Conservation (phyloP, 2,888 invertebrate species). For the Octodonta nipae region DNA sequence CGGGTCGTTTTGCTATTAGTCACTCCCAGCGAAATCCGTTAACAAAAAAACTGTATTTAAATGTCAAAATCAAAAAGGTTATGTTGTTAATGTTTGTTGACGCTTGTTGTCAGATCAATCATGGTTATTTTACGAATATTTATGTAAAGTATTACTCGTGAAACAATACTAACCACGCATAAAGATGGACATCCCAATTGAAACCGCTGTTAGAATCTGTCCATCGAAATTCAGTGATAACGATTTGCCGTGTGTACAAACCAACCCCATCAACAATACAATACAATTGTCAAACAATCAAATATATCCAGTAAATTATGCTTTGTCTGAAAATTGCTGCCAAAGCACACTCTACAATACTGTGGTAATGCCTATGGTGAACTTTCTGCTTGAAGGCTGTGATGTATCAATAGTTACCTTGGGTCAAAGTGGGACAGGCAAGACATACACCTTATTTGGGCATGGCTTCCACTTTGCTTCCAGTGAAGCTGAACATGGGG, state of each 20-base stretch:
- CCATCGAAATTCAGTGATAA: conserved; percentile 41
- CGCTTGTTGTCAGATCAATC: no score
- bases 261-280: conserved; percentile 45
- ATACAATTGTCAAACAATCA: conserved; percentile 48
- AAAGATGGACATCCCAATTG: conserved; percentile 56
- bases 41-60: no score
- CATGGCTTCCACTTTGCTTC: conserved; percentile 47
- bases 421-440: conserved; percentile 52
- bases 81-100: no score
- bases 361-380: conserved; percentile 51
- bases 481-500: conserved; percentile 57
- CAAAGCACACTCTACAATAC: conserved; percentile 52
- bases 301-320: conserved; percentile 43
- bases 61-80: no score
- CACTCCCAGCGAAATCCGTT: no score
- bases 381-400: conserved; percentile 56
- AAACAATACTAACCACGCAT: no score
- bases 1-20: no score
- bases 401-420: conserved; percentile 61
- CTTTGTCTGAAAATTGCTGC: conserved; percentile 45
- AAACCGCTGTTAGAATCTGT: conserved; percentile 55
- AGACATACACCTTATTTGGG: conserved; percentile 60
- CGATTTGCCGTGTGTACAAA: conserved; percentile 45
- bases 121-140: no score
- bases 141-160: no score